Percentiles rank a stretch among this genome's conserved stretches.
These are phyloP conservation scores for Coelinius sp. DNA, from an alignment of 2,888 invertebrate species.

Conservation along the genomic window DNA sequence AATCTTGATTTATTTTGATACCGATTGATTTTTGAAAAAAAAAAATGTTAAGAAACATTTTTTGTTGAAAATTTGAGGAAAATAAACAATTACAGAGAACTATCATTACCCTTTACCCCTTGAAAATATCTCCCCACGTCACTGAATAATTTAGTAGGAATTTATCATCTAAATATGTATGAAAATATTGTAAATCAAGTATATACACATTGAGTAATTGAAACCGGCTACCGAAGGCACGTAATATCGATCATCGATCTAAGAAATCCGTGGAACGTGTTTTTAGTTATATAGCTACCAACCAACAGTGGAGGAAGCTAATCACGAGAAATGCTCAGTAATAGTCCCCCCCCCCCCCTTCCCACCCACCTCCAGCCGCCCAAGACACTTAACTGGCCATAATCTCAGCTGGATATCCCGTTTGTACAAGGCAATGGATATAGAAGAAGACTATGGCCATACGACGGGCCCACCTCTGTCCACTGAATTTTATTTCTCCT, in stretches of 20 bases:
- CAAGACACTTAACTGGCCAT: slow-evolving; percentile 35
- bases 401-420: slow-evolving; percentile 36
- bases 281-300: slow-evolving; percentile 10
- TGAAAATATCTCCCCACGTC: too few species aligned
- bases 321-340: slow-evolving; percentile 16
- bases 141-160: not conserved
- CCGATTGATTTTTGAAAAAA: too few species aligned
- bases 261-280: slow-evolving; percentile 21
- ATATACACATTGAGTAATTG: slow-evolving; percentile 22
- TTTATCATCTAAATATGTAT: not conserved
- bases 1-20: too few species aligned
- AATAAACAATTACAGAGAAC: too few species aligned
- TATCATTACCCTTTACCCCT: too few species aligned
- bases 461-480: slow-evolving; percentile 11
- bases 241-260: slow-evolving; percentile 19
- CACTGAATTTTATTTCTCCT: slow-evolving; percentile 29
- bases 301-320: slow-evolving; percentile 13
- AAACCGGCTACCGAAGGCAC: not conserved
- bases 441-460: slow-evolving; percentile 12
- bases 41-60: too few species aligned
- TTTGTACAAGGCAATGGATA: slow-evolving; percentile 11
- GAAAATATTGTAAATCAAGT: not conserved
- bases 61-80: too few species aligned
- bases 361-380: too few species aligned
- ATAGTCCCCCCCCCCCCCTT: slow-evolving; percentile 19